Evolutionary conservation across 2,797 vertebrate species (phyloP), one percentile per base, ranked within the genome.

Genomic region (Pipistrellus nathusii): DNA sequence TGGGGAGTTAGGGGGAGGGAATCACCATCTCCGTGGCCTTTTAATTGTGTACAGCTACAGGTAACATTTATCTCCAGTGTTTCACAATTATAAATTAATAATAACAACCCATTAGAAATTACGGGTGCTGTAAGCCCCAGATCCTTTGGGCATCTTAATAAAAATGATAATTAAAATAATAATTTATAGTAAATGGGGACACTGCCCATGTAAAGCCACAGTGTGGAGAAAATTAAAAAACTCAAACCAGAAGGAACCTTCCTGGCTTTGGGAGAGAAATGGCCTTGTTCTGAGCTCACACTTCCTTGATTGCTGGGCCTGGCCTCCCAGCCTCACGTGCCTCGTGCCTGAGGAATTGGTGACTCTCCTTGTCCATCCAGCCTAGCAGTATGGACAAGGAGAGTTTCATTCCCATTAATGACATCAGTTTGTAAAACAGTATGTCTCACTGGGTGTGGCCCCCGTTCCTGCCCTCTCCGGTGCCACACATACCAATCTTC

Each of bases 161-260:
- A 97, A 97, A 96, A 96, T 97, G 96, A 95, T 97, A 97, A 97
- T 97, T 96, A 97, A 97, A 97, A 93, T 92, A 94, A 97, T 97
- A 96, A 97, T 97, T 97, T 96, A 97, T 90, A 94, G 88, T 96
- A 97, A 97, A 95, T 91, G 96, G 96, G 94, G 96, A 96, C 91
- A 92, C 13, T 77, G 96, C 90, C 94, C 84, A 83, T 94, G 88
- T 92, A 92, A 46, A 82, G 87, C 90, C 69, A 94, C 81, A 89
- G 78, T 82, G 27, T 89, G 76, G 77, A 92, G 94, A 88, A 96
- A 94, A 96, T 97, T 89, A 83, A 95, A 97, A 97, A 97, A 93
- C 71, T 77, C 72, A 55, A 80, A 78, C 59, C 73, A 64, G 87
- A 85, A 90, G 76, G 76, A 92, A 72, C 9, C 57, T 68, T 64